Evolutionary conservation across 1,140 invertebrate species (phyloP).

Genomic region (Diorhabda sublineata): DNA sequence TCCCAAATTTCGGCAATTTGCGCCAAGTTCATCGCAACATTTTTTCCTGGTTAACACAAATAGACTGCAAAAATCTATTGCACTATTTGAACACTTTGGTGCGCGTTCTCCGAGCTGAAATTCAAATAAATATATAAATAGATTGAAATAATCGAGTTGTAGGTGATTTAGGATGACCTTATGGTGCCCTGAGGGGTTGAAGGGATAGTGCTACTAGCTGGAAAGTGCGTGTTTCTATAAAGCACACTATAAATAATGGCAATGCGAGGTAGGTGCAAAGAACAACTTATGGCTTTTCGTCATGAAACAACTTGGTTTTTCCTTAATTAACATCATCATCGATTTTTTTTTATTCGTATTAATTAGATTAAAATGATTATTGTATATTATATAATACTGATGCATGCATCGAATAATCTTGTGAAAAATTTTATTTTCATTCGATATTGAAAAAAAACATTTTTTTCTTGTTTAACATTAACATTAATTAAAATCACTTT

Average conservation of each 20-base stretch:
- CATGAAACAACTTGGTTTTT: background rate
- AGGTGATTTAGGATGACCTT: background rate
- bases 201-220: background rate
- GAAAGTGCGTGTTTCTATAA: constrained; percentile 4
- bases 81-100: constrained; percentile 32
- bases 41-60: constrained; percentile 46
- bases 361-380: no score
- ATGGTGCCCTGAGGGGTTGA: background rate
- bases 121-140: background rate
- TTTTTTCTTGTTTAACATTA: no score
- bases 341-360: no score
- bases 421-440: no score
- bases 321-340: background rate
- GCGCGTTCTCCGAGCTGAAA: constrained; percentile 16
- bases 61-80: constrained; percentile 36
- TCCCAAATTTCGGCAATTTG: constrained; percentile 27
- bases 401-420: no score
- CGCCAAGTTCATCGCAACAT: constrained; percentile 25
- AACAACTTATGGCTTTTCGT: background rate
- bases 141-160: background rate
- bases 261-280: constrained; percentile 16
- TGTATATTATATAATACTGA: no score
- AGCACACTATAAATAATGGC: constrained; percentile 6
- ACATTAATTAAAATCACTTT: no score
- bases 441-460: no score